Evolutionary conservation across 2,113 vertebrate genomes (phyloP), one percentile per base, ranked within the genome.

Genomic region (Corvus cornix): DNA sequence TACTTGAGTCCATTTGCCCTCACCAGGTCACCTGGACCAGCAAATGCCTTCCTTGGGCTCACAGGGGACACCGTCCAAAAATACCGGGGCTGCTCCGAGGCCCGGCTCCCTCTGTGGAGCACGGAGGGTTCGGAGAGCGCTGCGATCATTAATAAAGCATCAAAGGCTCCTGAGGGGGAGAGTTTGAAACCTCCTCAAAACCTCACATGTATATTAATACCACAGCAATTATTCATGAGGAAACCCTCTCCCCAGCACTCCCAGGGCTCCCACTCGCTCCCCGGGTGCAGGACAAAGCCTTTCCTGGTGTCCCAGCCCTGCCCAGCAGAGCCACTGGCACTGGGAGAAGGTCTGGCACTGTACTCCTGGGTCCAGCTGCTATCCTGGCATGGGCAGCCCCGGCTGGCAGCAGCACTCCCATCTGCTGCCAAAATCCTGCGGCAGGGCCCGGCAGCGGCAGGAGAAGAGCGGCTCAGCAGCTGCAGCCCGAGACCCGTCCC

Each of bases 81-180:
- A 1, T 4, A 7, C 55, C 1, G 0, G 21, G 64, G 73, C 63
- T 77, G 53, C 33, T 78, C n/a, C 6, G 6, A 16, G 48, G 19
- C 52, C 26, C 8, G 10, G 87, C 79, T 76, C 73, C 41, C 1
- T 3, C 7, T 16, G 56, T 4, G 3, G 49, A 13, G 58, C 15
- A 39, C 10, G 0, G 6, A 41, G 87, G 62, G 62, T 18, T 53
- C 7, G 30, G 27, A 62, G 58, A 18, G 56, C 4, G 0, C 87
- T 3, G 0, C 6, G 1, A 15, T 21, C 76, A 46, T 82, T 44
- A 89, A 96, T 84, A 94, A 90, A 80, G 63, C 97, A 97, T 81
- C 93, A 94, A 89, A 94, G 83, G 89, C 81, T 82, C 93, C 93
- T 41, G 43, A 73, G 63, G 63, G 89, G 81, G 11, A 80, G 79